Conservation (phyloP, 2,797 vertebrate genomes). For the Anableps anableps region DNA sequence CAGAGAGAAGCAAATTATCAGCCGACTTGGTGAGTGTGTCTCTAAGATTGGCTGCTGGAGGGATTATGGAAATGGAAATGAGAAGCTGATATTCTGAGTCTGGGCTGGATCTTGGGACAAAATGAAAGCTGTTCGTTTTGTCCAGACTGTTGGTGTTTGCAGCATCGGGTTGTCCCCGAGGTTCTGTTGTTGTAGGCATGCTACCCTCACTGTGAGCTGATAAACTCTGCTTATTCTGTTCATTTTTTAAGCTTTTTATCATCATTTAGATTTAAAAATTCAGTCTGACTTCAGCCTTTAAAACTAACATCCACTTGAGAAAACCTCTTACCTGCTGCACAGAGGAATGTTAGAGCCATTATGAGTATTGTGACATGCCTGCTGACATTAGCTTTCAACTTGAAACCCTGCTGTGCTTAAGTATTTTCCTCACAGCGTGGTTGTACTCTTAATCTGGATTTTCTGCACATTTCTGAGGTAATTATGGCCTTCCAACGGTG, state of each 20-base stretch:
- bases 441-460: constrained; percentile 18
- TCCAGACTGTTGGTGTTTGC: neutral
- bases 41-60: constrained; percentile 59
- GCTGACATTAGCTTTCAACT: constrained; percentile 20
- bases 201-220: neutral
- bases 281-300: neutral
- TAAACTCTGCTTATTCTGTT: constrained; percentile 5
- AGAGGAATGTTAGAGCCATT: neutral
- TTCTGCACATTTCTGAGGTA: constrained; percentile 10
- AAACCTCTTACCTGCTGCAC: constrained; percentile 14
- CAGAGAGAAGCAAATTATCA: constrained; percentile 62
- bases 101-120: constrained; percentile 19
- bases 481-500: constrained; percentile 8
- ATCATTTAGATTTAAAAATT: constrained; percentile 5
- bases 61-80: constrained; percentile 62
- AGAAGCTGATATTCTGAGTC: constrained; percentile 43
- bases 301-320: constrained; percentile 4
- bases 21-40: constrained; percentile 44
- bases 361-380: constrained; percentile 8
- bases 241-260: neutral
- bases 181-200: neutral
- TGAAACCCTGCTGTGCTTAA: constrained; percentile 11
- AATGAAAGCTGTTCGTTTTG: constrained; percentile 4
- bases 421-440: constrained; percentile 21
- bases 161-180: neutral